A percentile compares a stretch with the other conserved stretches of the same genome.
phyloP scores from a whole-genome alignment of 2,113 vertebrate genomes.

The Oreotragus oreotragus region DNA sequence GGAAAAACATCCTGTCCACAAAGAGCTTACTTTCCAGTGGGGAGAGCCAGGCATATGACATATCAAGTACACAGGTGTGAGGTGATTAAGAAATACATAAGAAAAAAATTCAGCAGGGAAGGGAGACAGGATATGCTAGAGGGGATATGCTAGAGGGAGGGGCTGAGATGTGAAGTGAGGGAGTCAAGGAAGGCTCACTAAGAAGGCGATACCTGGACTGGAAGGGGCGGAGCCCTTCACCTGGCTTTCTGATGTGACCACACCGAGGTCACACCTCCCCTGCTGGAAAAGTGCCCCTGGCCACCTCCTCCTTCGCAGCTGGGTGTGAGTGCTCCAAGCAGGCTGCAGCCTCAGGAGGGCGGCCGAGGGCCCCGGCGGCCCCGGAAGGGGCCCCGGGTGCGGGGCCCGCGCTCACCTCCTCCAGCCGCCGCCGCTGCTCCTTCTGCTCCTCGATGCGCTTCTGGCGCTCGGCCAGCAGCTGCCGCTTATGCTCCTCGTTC shows the following conservation, averaged over 20 bases:
- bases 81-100: not conserved
- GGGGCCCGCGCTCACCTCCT: slow-evolving; percentile 85
- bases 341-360: accelerated
- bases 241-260: not conserved
- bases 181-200: not conserved
- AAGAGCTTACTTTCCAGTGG: not conserved
- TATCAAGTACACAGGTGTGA: not conserved
- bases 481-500: slow-evolving; percentile 97
- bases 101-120: not conserved
- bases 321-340: not conserved
- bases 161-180: not conserved
- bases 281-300: not conserved
- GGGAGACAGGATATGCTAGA: not conserved
- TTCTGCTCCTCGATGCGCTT: slow-evolving; percentile 99
- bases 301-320: not conserved
- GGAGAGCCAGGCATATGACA: not conserved
- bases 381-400: accelerated
- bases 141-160: not conserved
- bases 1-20: not conserved
- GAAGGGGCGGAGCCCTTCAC: not conserved
- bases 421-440: slow-evolving; percentile 93
- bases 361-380: accelerated
- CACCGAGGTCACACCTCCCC: accelerated
- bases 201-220: not conserved
- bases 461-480: slow-evolving; percentile 95